Conservation (phyloP, 1,140 invertebrate genomes). For the Thrips palmi region DNA sequence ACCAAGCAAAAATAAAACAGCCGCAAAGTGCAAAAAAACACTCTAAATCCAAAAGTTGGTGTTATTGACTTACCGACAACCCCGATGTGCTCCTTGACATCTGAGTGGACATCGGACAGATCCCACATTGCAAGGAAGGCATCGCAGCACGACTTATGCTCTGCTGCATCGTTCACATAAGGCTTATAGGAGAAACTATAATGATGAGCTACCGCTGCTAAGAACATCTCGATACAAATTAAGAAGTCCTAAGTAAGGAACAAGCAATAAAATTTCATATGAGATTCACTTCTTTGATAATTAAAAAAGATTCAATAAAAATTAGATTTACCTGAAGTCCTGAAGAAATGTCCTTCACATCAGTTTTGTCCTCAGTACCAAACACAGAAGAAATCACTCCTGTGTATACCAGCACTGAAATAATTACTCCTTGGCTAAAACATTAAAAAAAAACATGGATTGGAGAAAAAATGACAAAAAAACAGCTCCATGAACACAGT, state of each 20-base stretch:
- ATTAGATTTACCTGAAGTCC: conserved; percentile 51
- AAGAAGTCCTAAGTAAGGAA: conserved; percentile 72
- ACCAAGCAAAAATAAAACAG: no score
- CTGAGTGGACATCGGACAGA: conserved; percentile 78
- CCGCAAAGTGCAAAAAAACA: no score
- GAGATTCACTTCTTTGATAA: neutral
- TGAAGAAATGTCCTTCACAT: conserved; percentile 48
- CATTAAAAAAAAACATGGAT: conserved; percentile 15
- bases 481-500: neutral
- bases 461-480: neutral
- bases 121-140: conserved; percentile 76
- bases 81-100: conserved; percentile 80
- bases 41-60: neutral
- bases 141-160: conserved; percentile 34
- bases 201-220: conserved; percentile 86
- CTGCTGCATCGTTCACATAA: conserved; percentile 32
- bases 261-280: conserved; percentile 2
- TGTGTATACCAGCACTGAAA: conserved; percentile 68
- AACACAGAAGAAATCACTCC: conserved; percentile 52
- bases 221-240: conserved; percentile 95
- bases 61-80: conserved; percentile 46
- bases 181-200: conserved; percentile 87
- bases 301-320: conserved; percentile 3
- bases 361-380: conserved; percentile 38
- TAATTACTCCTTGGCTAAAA: conserved; percentile 77